A percentile compares a stretch with the other conserved stretches of the same genome.
Conservation (phyloP, 2,888 invertebrate species). For the Villa cingulata region DNA sequence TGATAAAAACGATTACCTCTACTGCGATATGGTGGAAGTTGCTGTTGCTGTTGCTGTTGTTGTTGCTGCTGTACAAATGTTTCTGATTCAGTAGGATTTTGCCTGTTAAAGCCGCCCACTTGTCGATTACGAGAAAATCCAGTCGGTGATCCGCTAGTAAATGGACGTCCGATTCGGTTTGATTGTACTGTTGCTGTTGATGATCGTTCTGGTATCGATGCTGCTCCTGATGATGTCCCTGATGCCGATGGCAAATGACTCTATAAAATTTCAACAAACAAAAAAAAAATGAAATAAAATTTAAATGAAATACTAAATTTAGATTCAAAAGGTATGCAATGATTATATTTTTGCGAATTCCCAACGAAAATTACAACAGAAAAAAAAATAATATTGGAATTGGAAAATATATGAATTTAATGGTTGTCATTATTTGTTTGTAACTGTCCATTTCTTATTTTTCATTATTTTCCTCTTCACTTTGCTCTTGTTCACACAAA, state of each 20-base stretch:
- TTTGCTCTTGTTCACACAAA: too few relatives aligned
- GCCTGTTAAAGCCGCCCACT: background rate
- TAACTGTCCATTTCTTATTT: too few relatives aligned
- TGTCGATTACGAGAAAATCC: constrained; percentile 23
- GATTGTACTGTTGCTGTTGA: constrained; percentile 3
- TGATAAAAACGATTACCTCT: constrained; percentile 29
- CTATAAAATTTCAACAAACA: background rate
- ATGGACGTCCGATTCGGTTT: constrained; percentile 19
- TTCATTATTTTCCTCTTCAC: too few relatives aligned
- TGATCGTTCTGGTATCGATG: background rate
- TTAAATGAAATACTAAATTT: too few relatives aligned
- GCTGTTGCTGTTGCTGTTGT: constrained; percentile 15
- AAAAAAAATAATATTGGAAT: too few relatives aligned
- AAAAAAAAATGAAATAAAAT: too few relatives aligned
- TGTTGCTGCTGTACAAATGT: constrained; percentile 12
- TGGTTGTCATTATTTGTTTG: too few relatives aligned
- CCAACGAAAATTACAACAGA: too few relatives aligned
- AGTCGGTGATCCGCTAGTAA: constrained; percentile 22
- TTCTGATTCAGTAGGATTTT: constrained; percentile 11
- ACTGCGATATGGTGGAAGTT: constrained; percentile 25
- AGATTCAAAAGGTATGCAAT: too few relatives aligned
- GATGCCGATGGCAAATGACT: background rate
- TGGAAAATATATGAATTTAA: too few relatives aligned
- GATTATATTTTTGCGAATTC: too few relatives aligned
- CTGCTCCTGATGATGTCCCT: background rate